phyloP scores from a whole-genome alignment of 2,113 vertebrate species.

The Embiotoca jacksoni region DNA sequence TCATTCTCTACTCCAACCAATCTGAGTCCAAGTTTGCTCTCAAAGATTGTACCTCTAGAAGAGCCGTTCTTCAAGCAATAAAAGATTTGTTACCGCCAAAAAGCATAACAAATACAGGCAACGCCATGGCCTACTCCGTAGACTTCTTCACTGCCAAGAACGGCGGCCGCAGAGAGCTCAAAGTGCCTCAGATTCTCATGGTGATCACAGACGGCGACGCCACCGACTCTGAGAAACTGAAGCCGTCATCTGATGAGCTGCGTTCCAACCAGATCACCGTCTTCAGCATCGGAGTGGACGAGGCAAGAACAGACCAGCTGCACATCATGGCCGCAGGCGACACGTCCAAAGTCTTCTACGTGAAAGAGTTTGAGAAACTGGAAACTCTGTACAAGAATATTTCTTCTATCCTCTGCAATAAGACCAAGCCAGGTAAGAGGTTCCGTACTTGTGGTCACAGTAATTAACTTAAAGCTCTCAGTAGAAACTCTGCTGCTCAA shows the following conservation, averaged over 20 bases:
- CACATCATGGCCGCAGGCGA: slow-evolving; percentile 67
- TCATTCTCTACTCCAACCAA: slow-evolving; percentile 64
- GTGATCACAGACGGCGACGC: slow-evolving; percentile 82
- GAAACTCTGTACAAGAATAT: slow-evolving; percentile 71
- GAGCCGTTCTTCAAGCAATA: slow-evolving; percentile 67
- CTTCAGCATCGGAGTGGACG: slow-evolving; percentile 76
- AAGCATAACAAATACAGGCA: too few relatives aligned
- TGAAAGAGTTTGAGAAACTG: slow-evolving; percentile 64
- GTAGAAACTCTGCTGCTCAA: too few relatives aligned
- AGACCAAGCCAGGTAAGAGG: slow-evolving; percentile 77
- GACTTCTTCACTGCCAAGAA: slow-evolving; percentile 59
- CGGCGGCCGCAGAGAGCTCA: slow-evolving; percentile 60
- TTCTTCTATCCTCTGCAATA: slow-evolving; percentile 68
- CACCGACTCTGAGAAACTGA: slow-evolving; percentile 32
- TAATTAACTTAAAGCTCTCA: too few relatives aligned
- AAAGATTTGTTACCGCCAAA: too few relatives aligned
- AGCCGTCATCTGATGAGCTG: slow-evolving; percentile 48
- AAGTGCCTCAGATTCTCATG: slow-evolving; percentile 76
- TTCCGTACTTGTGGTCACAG: neutral
- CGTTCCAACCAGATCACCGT: slow-evolving; percentile 53
- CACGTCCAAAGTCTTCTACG: slow-evolving; percentile 68
- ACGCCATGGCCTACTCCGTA: slow-evolving; percentile 73
- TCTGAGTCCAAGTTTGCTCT: slow-evolving; percentile 49
- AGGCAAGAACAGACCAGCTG: slow-evolving; percentile 59
- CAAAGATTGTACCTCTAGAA: slow-evolving; percentile 52